Conservation (phyloP, 2,113 vertebrate genomes). For the Chitala chitala region DNA sequence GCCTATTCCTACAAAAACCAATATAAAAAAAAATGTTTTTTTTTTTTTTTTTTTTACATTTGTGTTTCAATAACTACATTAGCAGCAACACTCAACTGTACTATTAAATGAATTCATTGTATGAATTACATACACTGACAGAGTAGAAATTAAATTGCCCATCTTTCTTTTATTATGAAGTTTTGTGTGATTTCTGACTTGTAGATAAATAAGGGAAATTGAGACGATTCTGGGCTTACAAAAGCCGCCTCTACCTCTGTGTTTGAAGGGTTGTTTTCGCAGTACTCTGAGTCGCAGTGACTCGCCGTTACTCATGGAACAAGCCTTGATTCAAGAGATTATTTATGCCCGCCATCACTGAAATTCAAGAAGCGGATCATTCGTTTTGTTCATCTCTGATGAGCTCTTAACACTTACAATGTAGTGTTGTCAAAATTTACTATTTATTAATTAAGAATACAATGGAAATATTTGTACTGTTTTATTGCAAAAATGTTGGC, state of each 20-base stretch:
- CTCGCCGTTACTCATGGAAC: constrained; percentile 67
- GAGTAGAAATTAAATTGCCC: neutral
- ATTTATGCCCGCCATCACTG: constrained; percentile 56
- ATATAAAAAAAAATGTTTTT: no score
- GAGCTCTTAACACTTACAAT: neutral
- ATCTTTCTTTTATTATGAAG: neutral
- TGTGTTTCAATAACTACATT: neutral
- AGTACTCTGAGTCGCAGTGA: constrained; percentile 59
- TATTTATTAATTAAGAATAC: neutral
- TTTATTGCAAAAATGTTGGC: no score
- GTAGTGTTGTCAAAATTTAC: neutral
- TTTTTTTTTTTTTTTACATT: neutral
- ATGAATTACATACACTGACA: no score
- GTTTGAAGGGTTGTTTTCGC: neutral
- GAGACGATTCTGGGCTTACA: neutral
- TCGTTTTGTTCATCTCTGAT: constrained; percentile 26
- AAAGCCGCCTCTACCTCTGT: neutral
- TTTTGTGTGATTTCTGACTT: neutral
- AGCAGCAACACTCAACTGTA: no score
- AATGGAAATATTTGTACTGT: neutral
- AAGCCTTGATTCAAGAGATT: constrained; percentile 40
- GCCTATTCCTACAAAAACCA: no score
- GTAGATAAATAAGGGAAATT: neutral
- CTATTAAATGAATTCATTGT: no score
- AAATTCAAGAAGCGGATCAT: no score